Evolutionary conservation across 2,888 invertebrate genomes (phyloP).

Genomic region (Drosophila gaucha): DNA sequence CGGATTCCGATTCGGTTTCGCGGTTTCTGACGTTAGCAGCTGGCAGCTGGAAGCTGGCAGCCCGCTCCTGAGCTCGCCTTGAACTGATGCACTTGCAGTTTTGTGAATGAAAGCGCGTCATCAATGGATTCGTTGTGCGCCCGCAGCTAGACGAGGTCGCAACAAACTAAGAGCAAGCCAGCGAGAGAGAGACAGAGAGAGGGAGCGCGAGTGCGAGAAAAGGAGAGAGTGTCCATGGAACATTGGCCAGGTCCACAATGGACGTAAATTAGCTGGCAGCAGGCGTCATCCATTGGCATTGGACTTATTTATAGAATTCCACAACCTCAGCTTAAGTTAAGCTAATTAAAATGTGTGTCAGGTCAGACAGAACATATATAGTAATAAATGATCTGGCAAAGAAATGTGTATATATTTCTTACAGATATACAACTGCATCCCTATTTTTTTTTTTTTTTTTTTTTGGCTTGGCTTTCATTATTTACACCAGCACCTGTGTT

Average conservation of each 20-base stretch:
- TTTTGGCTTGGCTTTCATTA: neutral
- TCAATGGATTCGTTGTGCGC: conserved; percentile 44
- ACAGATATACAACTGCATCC: neutral
- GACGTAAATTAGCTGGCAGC: conserved; percentile 22
- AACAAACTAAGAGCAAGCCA: neutral
- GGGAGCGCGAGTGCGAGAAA: neutral
- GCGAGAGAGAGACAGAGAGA: neutral
- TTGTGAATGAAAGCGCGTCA: conserved; percentile 76
- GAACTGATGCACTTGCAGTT: conserved; percentile 54
- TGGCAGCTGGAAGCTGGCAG: neutral
- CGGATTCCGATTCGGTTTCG: neutral
- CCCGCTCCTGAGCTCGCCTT: conserved; percentile 40
- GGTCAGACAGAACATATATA: too few relatives aligned
- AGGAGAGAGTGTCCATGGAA: conserved; percentile 19
- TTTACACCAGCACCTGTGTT: neutral
- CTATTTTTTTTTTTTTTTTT: too few relatives aligned
- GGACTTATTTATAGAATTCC: conserved; percentile 8
- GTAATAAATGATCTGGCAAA: neutral
- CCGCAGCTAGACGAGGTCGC: conserved; percentile 8
- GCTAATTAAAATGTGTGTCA: neutral
- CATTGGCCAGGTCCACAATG: conserved; percentile 3
- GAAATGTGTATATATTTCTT: neutral
- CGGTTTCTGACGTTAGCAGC: conserved; percentile 14
- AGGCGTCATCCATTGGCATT: conserved; percentile 14
- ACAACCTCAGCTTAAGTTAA: neutral